These are phyloP conservation scores for Chelonus insularis DNA, from an alignment of 1,140 invertebrate species.

Conservation along the genomic window DNA sequence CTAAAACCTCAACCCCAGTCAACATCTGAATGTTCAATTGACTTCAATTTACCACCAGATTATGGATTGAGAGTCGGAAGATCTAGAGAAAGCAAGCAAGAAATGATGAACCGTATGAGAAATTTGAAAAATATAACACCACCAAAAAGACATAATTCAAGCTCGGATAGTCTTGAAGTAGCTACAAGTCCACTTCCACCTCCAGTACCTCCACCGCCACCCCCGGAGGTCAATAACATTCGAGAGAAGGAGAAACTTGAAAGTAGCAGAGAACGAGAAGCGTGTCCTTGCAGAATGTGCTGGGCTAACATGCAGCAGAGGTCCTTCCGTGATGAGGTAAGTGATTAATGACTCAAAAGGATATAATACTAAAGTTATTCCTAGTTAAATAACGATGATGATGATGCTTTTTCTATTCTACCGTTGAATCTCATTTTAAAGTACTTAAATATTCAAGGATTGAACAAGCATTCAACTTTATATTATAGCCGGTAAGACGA, in stretches of 20 bases:
- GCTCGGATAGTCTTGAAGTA: conserved; percentile 57
- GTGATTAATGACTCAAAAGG: conserved; percentile 24
- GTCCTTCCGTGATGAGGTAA: conserved; percentile 55
- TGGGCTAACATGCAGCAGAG: conserved; percentile 52
- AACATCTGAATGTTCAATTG: conserved; percentile 45
- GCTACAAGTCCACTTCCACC: conserved; percentile 58
- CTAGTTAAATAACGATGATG: too few species aligned
- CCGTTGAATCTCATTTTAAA: too few species aligned
- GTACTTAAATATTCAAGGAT: too few species aligned
- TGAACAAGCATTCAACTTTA: too few species aligned
- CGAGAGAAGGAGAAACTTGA: conserved; percentile 36
- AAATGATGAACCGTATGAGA: conserved; percentile 22
- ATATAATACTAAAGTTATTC: neutral
- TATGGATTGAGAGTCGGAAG: conserved; percentile 31
- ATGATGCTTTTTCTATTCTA: too few species aligned
- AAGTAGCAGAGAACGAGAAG: conserved; percentile 15
- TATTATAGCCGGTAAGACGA: too few species aligned
- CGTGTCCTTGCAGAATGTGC: conserved; percentile 53
- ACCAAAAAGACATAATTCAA: conserved; percentile 56
- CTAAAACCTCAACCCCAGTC: conserved; percentile 53
- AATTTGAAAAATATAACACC: conserved; percentile 55
- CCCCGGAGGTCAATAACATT: conserved; percentile 44
- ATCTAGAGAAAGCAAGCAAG: conserved; percentile 34
- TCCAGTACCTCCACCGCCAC: conserved; percentile 53
- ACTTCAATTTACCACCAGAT: conserved; percentile 44